phyloP scores from a whole-genome alignment of 2,797 vertebrate genomes.

The Gadopsis bispinosus region DNA sequence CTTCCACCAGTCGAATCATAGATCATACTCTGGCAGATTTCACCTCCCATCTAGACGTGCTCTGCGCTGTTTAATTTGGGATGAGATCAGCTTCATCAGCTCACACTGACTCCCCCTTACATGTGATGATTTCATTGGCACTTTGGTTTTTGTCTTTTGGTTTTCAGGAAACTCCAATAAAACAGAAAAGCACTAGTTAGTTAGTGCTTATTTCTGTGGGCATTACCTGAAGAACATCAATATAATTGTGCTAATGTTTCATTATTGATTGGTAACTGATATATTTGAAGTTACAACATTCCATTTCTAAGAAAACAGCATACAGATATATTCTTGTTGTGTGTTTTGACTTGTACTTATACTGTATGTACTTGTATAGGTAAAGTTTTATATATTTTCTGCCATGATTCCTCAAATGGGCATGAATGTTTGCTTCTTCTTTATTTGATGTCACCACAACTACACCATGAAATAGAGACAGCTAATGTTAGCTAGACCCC shows the following conservation, averaged over 20 bases:
- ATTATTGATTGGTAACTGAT: background rate
- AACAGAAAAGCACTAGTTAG: background rate
- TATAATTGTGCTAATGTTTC: background rate
- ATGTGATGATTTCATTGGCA: slow-evolving; percentile 16
- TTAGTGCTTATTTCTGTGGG: background rate
- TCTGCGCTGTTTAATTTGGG: slow-evolving; percentile 58
- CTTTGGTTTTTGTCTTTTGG: background rate
- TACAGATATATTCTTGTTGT: background rate
- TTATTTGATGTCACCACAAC: background rate
- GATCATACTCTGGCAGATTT: slow-evolving; percentile 75
- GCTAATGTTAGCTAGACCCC: background rate
- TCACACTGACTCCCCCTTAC: slow-evolving; percentile 20
- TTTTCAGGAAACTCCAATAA: slow-evolving; percentile 13
- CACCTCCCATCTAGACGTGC: slow-evolving; percentile 56
- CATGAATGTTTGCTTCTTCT: background rate
- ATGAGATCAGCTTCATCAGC: slow-evolving; percentile 43
- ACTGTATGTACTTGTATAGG: background rate
- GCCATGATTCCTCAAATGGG: background rate
- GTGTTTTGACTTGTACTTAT: background rate
- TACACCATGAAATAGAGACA: background rate
- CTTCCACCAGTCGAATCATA: slow-evolving; percentile 64
- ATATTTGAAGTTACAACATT: background rate
- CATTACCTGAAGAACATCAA: background rate
- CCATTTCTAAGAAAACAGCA: background rate
- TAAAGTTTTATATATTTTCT: background rate